These are phyloP conservation scores for Timandra comae DNA, from an alignment of 2,888 invertebrate genomes.

Conservation along the genomic window DNA sequence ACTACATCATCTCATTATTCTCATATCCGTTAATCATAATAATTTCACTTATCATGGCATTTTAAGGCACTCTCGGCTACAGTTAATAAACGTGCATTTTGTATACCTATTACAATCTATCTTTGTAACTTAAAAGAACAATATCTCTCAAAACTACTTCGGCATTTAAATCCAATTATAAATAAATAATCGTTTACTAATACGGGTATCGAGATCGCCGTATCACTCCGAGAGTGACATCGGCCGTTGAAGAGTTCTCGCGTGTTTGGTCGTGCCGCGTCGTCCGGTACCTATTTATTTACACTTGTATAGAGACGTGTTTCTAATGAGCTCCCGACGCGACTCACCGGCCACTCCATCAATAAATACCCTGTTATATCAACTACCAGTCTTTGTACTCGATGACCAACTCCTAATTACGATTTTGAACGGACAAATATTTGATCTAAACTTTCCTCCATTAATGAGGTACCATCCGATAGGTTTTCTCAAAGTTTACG, in stretches of 20 bases:
- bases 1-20: too few relatives aligned
- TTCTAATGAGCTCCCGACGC: slow-evolving; percentile 60
- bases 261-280: slow-evolving; percentile 47
- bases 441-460: slow-evolving; percentile 68
- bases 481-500: slow-evolving; percentile 55
- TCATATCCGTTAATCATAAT: too few relatives aligned
- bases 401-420: slow-evolving; percentile 57
- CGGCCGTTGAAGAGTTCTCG: slow-evolving; percentile 41
- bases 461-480: slow-evolving; percentile 68
- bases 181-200: slow-evolving; percentile 22
- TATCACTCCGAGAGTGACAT: too few relatives aligned
- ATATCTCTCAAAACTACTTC: too few relatives aligned
- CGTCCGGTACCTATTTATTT: slow-evolving; percentile 53
- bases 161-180: too few relatives aligned
- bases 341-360: slow-evolving; percentile 33
- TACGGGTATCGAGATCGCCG: slow-evolving; percentile 14
- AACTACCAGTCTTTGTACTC: slow-evolving; percentile 69
- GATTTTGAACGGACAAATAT: slow-evolving; percentile 66
- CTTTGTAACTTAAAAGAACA: too few relatives aligned
- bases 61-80: too few relatives aligned
- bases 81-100: too few relatives aligned
- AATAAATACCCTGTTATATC: slow-evolving; percentile 58
- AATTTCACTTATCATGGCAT: too few relatives aligned
- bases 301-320: slow-evolving; percentile 67
- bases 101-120: too few relatives aligned